Base-by-base conservation (phyloP, 1,140 invertebrate genomes). In the Microplitis demolitor region DNA sequence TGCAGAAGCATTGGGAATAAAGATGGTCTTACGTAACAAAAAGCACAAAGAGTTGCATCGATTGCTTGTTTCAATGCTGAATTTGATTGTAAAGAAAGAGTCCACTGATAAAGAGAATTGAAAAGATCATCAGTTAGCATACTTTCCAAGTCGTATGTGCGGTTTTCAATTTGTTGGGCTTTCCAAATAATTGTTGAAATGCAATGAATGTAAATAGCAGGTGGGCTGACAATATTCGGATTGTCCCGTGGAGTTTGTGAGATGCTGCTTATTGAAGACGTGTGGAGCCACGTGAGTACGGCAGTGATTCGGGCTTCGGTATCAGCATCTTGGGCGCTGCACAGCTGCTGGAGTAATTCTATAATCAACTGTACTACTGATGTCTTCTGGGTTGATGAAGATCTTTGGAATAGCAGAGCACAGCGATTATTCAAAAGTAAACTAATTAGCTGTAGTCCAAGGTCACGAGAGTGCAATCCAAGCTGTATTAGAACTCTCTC, bases 161-260 rank as follows among this genome's bases (percentile, higher is more conserved):
- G 78, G 88, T 79, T 85, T 61, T 88, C 82, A 54, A 91, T 87
- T 71, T 91, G 88, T 79, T 93, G 91, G 31, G 92, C 89, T 68
- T 91, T 90, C 95, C 95, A 97, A 72, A 97, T 85, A 14, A 97
- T 93, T 39, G 94, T 92, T 14, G 93, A 91, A 63, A 94, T 90
- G 74, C 92, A 93, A 69, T 93, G 91, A 54, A 94, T 87, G 74
- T 90, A 91, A 45, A 89, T 85, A 3, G 92, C 88, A 45, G 88
- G 84, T 34, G 84, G 86, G 75, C 78, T 87, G 76, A 80, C 79
- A 72, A 68, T 73, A 75, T 78, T 83, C 72, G 72, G 79, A 45
- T 72, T 75, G 31, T 70, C 75, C 37, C 66, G 83, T 66, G 45
- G 4, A 60, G 72, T 75, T 62, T 61, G 76, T 53, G 77, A 66